Evolutionary conservation across 2,888 invertebrate genomes (phyloP).

Genomic region (Yponomeuta plumbellus): DNA sequence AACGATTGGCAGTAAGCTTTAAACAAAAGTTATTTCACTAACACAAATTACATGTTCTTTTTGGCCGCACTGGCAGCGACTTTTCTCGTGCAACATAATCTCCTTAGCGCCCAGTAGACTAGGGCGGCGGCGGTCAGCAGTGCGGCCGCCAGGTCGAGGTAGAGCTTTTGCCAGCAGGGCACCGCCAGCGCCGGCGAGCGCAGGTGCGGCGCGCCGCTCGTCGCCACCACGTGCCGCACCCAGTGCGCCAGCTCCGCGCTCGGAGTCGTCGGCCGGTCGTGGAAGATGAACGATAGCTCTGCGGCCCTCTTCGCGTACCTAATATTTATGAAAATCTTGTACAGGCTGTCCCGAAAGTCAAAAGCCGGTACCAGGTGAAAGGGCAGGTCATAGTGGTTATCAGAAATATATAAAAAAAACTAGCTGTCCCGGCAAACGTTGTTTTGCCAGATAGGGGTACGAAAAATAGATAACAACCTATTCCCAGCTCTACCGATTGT

Average conservation of each 20-base stretch:
- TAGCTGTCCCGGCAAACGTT: too few relatives aligned
- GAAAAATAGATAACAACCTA: too few relatives aligned
- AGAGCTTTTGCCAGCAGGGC: slow-evolving; percentile 44
- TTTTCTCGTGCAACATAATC: not conserved
- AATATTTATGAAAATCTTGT: too few relatives aligned
- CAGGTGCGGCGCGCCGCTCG: slow-evolving; percentile 42
- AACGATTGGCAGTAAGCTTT: too few relatives aligned
- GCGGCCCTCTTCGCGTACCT: slow-evolving; percentile 40
- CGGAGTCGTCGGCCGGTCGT: slow-evolving; percentile 39
- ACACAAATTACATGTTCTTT: not conserved
- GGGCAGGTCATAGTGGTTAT: too few relatives aligned
- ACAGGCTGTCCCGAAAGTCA: too few relatives aligned
- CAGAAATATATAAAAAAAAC: too few relatives aligned
- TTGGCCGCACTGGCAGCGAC: not conserved
- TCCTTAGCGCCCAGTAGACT: not conserved
- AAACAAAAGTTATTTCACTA: not conserved
- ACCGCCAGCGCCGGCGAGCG: slow-evolving; percentile 40
- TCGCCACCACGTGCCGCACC: slow-evolving; percentile 46
- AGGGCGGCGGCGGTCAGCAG: slow-evolving; percentile 15
- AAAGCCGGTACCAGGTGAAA: too few relatives aligned
- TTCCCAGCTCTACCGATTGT: too few relatives aligned
- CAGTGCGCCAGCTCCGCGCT: slow-evolving; percentile 42
- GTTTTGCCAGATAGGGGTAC: too few relatives aligned
- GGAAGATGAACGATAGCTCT: slow-evolving; percentile 41
- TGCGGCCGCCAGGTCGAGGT: slow-evolving; percentile 38